A percentile compares a stretch with the other conserved stretches of the same genome.
These are phyloP conservation scores for Rhincodon typus DNA, from an alignment of 2,797 vertebrate species.

Conservation along the genomic window DNA sequence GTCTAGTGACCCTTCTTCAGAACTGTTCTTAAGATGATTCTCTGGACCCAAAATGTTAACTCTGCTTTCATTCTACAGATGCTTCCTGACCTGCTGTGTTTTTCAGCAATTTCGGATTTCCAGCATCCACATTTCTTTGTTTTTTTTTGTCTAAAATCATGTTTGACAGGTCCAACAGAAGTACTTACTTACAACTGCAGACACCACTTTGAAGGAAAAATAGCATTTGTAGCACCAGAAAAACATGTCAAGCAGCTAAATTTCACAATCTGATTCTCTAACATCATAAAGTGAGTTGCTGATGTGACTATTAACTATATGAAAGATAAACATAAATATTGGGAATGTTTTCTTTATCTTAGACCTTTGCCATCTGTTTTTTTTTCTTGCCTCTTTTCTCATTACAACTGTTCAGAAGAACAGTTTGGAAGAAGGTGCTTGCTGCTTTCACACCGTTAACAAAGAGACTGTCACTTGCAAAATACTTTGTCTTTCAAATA, in stretches of 20 bases:
- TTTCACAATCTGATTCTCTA: slow-evolving; percentile 11
- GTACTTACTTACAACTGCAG: no score
- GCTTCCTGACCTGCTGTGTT: no score
- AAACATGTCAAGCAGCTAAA: not conserved
- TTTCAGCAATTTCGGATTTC: no score
- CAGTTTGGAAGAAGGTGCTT: slow-evolving; percentile 11
- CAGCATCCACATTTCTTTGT: no score
- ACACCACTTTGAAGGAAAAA: no score
- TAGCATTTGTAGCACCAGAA: not conserved
- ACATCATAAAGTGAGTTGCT: slow-evolving; percentile 39
- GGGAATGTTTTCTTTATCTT: slow-evolving; percentile 45
- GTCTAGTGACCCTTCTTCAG: no score
- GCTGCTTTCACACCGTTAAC: not conserved
- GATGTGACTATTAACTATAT: slow-evolving; percentile 42
- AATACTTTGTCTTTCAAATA: not conserved
- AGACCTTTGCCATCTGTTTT: slow-evolving; percentile 47
- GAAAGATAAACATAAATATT: slow-evolving; percentile 47
- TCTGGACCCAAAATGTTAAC: no score
- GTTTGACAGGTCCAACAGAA: no score
- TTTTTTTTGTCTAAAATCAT: no score
- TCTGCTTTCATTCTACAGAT: no score
- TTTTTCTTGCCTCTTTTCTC: slow-evolving; percentile 45
- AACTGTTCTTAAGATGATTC: no score
- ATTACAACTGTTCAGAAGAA: slow-evolving; percentile 49
- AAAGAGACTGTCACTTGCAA: not conserved